phyloP scores from a whole-genome alignment of 2,113 vertebrate genomes.

The Boulengeromyrus knoepffleri region DNA sequence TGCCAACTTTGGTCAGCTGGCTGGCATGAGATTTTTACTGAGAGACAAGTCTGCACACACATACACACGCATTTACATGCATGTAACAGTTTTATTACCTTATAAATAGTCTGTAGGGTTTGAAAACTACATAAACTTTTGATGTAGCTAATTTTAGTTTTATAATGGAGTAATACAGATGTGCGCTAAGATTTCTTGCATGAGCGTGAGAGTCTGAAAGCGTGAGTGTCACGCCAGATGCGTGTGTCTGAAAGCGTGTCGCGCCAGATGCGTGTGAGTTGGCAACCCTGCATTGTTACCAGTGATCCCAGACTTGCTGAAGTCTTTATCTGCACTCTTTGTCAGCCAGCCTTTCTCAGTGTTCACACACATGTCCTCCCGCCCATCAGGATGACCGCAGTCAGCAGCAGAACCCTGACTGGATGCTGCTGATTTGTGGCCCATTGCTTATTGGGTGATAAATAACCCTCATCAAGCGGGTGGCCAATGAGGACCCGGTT shows the following conservation, averaged over 20 bases:
- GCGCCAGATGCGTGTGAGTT: not conserved
- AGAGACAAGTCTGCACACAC: not conserved
- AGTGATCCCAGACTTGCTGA: not conserved
- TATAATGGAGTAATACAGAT: not conserved
- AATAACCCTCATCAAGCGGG: not conserved
- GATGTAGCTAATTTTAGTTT: not conserved
- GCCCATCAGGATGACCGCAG: not conserved
- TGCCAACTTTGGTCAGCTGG: not conserved
- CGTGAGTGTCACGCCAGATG: not conserved
- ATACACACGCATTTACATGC: not conserved
- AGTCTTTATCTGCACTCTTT: not conserved
- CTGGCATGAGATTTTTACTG: not conserved
- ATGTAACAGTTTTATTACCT: not conserved
- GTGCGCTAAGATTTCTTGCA: not conserved
- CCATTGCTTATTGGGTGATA: not conserved
- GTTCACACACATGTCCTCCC: no score
- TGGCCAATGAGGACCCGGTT: not conserved
- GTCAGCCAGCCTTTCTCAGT: not conserved
- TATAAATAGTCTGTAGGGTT: not conserved
- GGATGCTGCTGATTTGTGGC: not conserved
- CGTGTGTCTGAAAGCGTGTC: not conserved
- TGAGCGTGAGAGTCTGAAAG: not conserved
- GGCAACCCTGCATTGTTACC: not conserved
- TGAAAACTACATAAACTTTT: not conserved
- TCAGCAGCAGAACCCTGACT: not conserved